Conservation (phyloP, 2,113 vertebrate species). For the Dicerorhinus sumatrensis region DNA sequence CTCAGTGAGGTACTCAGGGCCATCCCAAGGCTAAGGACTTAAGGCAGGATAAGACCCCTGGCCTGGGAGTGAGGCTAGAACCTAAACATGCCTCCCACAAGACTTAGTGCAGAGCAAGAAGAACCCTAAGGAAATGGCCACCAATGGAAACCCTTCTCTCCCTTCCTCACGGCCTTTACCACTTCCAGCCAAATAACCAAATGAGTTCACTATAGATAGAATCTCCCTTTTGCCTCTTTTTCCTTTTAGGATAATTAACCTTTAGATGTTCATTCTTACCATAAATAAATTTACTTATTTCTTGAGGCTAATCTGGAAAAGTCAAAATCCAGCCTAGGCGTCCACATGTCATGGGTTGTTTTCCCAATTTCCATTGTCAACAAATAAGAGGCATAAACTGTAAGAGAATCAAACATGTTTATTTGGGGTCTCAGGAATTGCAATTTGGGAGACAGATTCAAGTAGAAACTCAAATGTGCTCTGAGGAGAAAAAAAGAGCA, state of each 20-base stretch:
- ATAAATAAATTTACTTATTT: conserved; percentile 24
- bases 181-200: not conserved
- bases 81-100: not conserved
- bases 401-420: too few relatives aligned
- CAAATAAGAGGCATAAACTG: too few relatives aligned
- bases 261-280: not conserved
- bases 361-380: not conserved
- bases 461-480: too few relatives aligned
- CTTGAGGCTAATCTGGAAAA: not conserved
- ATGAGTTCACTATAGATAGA: not conserved
- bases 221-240: not conserved
- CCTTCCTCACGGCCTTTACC: not conserved
- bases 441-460: too few relatives aligned
- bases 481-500: too few relatives aligned
- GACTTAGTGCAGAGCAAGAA: not conserved
- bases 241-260: not conserved
- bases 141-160: not conserved
- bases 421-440: too few relatives aligned
- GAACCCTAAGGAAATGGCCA: not conserved
- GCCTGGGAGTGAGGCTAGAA: not conserved
- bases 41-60: not conserved
- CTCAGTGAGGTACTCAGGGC: not conserved
- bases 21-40: not conserved
- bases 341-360: not conserved
- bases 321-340: conserved; percentile 19